Percentiles rank a stretch among this genome's conserved stretches.
These are phyloP conservation scores for Cacoxenus indagator DNA, from an alignment of 2,888 invertebrate species.

Conservation along the genomic window DNA sequence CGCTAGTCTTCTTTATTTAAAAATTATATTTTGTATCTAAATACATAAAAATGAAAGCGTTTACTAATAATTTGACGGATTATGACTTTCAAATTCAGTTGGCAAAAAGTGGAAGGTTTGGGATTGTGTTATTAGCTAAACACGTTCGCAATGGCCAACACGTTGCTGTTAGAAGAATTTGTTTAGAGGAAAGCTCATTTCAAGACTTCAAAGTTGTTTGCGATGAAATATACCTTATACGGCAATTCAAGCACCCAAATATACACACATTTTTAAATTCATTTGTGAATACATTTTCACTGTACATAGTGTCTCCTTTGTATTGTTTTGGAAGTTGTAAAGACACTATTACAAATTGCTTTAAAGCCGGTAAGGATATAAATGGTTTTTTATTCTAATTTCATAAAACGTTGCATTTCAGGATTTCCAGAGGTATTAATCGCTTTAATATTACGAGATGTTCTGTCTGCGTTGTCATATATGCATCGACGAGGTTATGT, in stretches of 20 bases:
- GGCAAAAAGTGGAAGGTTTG: constrained; percentile 78
- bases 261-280: constrained; percentile 82
- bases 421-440: constrained; percentile 88
- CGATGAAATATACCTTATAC: constrained; percentile 84
- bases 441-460: constrained; percentile 83
- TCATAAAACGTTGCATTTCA: constrained; percentile 33
- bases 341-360: constrained; percentile 83
- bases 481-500: constrained; percentile 87
- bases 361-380: constrained; percentile 71
- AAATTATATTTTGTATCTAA: too few relatives aligned
- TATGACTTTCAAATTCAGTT: constrained; percentile 79
- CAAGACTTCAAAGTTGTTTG: constrained; percentile 75
- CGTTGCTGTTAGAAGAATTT: constrained; percentile 83
- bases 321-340: constrained; percentile 89
- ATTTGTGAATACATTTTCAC: constrained; percentile 83
- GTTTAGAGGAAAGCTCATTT: constrained; percentile 76
- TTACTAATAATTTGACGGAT: constrained; percentile 74
- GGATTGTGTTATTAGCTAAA: constrained; percentile 79
- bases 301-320: constrained; percentile 85
- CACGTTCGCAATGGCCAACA: constrained; percentile 78
- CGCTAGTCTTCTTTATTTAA: too few relatives aligned
- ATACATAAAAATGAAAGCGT: too few relatives aligned
- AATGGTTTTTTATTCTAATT: too few relatives aligned
- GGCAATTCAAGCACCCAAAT: constrained; percentile 84
- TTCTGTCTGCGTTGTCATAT: constrained; percentile 84